These are phyloP conservation scores for Oopsacas minuta DNA, from an alignment of 37 sponge, comb jelly and placozoan genomes.

Conservation along the genomic window DNA sequence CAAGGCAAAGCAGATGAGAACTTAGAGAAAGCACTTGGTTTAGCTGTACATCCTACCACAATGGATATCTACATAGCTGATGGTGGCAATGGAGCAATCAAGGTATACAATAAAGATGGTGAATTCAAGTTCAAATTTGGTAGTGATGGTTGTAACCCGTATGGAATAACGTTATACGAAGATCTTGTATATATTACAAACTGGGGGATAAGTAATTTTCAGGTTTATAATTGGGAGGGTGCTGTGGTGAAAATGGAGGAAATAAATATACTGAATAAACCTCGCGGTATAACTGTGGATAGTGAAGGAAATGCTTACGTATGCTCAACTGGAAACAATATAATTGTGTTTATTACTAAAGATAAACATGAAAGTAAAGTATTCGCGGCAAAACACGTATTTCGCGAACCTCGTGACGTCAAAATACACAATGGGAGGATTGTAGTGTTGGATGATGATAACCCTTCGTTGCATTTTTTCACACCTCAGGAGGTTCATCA, in stretches of 20 bases:
- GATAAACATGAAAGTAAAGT: not conserved
- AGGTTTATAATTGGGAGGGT: not conserved
- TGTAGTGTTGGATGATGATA: not conserved
- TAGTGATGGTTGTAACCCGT: not conserved
- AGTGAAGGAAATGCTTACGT: not conserved
- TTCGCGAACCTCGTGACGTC: slow-evolving; percentile 9
- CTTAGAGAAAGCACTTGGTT: not conserved
- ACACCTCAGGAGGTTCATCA: slow-evolving; percentile 12
- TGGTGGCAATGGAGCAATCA: not conserved
- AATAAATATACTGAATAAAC: not conserved
- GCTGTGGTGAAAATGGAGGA: not conserved
- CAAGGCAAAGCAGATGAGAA: not conserved
- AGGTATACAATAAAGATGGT: not conserved
- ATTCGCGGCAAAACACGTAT: not conserved
- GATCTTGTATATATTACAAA: not conserved
- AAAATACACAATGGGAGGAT: not conserved
- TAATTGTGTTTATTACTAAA: not conserved
- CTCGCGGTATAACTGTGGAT: not conserved
- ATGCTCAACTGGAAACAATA: not conserved
- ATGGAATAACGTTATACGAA: not conserved
- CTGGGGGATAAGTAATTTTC: slow-evolving; percentile 4
- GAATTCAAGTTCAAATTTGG: not conserved
- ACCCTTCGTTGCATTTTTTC: slow-evolving; percentile 3
- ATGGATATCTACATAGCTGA: not conserved
- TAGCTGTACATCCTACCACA: not conserved